Evolutionary conservation across 2,888 invertebrate species (phyloP).

Genomic region (Teleiodes luculella): DNA sequence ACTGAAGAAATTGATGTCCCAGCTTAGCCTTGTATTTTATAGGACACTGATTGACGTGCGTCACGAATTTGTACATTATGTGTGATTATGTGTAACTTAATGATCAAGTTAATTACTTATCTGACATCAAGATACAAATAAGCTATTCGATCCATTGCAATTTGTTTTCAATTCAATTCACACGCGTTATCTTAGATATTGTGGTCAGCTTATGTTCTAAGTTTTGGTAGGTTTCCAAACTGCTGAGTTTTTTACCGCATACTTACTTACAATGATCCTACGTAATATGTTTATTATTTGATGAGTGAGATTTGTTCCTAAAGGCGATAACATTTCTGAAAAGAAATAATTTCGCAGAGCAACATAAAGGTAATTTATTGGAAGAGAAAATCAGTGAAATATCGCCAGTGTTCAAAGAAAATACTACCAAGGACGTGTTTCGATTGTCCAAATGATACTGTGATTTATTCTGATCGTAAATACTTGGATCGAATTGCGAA

Average conservation of each 20-base stretch:
- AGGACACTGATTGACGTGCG: background rate
- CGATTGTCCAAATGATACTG: conserved; percentile 32
- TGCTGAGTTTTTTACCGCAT: background rate
- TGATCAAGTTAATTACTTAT: background rate
- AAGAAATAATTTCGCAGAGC: too few relatives aligned
- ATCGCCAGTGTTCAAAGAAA: background rate
- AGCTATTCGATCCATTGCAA: conserved; percentile 1
- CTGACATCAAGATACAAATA: background rate
- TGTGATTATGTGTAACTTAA: background rate
- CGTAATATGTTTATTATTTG: too few relatives aligned
- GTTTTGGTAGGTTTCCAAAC: background rate
- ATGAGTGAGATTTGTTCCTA: too few relatives aligned
- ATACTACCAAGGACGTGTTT: conserved; percentile 33
- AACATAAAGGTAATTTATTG: too few relatives aligned
- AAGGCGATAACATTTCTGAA: too few relatives aligned
- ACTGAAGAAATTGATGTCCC: background rate
- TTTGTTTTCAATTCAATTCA: background rate
- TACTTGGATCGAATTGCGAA: conserved; percentile 40
- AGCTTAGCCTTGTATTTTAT: background rate
- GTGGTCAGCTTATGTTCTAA: background rate
- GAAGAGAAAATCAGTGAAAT: background rate
- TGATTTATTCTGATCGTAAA: conserved; percentile 41
- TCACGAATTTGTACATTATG: conserved; percentile 1
- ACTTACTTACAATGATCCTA: too few relatives aligned
- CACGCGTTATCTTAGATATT: conserved; percentile 12